phyloP scores from a whole-genome alignment of 2,797 vertebrate genomes.

The Enteromius thamalakanensis region DNA sequence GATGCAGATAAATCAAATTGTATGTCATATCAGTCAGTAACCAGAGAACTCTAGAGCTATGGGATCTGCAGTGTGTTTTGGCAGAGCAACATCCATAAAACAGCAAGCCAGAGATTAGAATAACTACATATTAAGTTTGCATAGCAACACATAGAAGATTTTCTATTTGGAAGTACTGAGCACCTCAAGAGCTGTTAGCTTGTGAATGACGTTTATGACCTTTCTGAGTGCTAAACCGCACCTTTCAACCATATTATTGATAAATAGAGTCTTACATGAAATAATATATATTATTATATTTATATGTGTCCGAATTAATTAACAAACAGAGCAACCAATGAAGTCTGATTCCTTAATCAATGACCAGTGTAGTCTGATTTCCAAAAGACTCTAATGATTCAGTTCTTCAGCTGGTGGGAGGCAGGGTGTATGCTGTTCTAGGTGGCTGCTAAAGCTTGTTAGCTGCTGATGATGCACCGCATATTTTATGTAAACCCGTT shows the following conservation, averaged over 20 bases:
- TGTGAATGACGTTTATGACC: neutral
- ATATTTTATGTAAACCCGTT: conserved; percentile 44
- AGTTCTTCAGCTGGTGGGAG: neutral
- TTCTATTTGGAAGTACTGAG: conserved; percentile 12
- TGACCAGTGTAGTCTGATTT: neutral
- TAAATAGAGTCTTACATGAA: neutral
- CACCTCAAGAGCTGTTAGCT: neutral
- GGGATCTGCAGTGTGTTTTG: conserved; percentile 38
- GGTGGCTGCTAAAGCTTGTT: neutral
- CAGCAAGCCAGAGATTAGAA: conserved; percentile 48
- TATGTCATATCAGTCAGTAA: conserved; percentile 39
- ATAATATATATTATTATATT: too few relatives aligned
- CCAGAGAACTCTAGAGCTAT: conserved; percentile 34
- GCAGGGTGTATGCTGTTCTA: neutral
- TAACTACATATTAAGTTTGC: conserved; percentile 48
- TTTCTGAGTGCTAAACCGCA: neutral
- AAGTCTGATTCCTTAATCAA: too few relatives aligned
- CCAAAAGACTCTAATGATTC: neutral
- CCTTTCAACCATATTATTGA: neutral
- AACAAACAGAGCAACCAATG: too few relatives aligned
- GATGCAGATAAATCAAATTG: neutral
- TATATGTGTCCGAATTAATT: too few relatives aligned
- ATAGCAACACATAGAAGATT: conserved; percentile 39
- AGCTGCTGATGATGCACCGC: neutral
- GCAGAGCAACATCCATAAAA: conserved; percentile 28